Percentiles rank a stretch among this genome's conserved stretches.
Conservation (phyloP, 2,113 vertebrate genomes). For the Struthidea cinerea region DNA sequence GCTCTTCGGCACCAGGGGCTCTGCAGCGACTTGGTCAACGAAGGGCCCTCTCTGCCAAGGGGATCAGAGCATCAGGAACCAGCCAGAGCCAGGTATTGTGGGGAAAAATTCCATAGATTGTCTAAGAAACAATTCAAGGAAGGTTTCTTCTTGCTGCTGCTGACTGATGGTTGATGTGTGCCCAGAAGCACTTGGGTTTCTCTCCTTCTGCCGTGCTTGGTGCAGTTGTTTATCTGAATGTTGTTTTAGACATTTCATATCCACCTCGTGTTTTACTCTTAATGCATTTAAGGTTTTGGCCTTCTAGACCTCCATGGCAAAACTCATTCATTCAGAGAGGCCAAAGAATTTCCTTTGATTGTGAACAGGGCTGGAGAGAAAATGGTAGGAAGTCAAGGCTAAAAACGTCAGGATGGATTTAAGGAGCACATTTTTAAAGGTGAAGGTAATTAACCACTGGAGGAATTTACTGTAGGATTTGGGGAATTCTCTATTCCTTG, state of each 20-base stretch:
- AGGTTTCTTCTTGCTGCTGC: neutral
- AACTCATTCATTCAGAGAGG: neutral
- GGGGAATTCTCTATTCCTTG: neutral
- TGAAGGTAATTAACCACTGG: neutral
- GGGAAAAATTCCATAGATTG: neutral
- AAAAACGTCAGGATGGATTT: neutral
- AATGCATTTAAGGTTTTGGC: neutral
- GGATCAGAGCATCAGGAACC: neutral
- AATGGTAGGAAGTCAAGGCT: slow-evolving; percentile 33
- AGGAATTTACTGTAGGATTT: neutral
- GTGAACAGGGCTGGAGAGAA: neutral
- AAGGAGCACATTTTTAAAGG: neutral
- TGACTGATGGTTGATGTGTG: neutral
- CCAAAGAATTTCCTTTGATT: slow-evolving; percentile 41
- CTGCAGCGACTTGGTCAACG: neutral
- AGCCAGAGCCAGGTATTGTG: neutral
- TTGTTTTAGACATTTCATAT: neutral
- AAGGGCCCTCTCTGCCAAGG: neutral
- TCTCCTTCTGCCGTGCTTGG: neutral
- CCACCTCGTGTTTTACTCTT: neutral
- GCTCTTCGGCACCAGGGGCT: neutral
- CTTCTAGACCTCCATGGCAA: neutral
- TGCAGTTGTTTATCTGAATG: neutral
- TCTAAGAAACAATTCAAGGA: neutral
- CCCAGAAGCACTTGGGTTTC: neutral